Evolutionary conservation across 2,888 invertebrate genomes (phyloP).

Genomic region (Actias luna): DNA sequence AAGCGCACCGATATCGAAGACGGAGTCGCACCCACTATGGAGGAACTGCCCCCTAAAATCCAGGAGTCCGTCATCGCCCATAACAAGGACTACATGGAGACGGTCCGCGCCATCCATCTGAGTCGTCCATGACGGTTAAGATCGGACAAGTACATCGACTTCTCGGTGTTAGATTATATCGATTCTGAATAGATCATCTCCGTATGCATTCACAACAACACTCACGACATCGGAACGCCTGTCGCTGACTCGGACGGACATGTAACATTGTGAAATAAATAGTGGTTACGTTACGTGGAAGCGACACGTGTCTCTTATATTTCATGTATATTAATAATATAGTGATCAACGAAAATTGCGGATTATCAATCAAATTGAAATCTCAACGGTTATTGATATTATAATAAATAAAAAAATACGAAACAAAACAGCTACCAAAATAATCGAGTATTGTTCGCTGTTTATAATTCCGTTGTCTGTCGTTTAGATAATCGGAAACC

Average conservation of each 20-base stretch:
- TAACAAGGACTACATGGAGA: conserved; percentile 61
- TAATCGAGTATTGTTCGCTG: not conserved
- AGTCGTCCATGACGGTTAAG: conserved; percentile 61
- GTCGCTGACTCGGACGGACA: not conserved
- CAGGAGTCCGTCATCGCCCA: conserved; percentile 56
- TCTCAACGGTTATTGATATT: not conserved
- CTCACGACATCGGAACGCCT: not conserved
- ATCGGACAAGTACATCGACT: conserved; percentile 51
- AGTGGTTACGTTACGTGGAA: too few species aligned
- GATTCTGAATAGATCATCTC: conserved; percentile 27
- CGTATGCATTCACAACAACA: too few species aligned
- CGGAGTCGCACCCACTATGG: conserved; percentile 47
- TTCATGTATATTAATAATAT: too few species aligned
- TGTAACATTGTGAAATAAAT: too few species aligned
- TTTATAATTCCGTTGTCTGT: not conserved
- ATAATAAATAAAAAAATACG: not conserved
- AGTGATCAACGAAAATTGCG: not conserved
- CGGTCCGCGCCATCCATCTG: conserved; percentile 45
- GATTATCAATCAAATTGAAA: not conserved
- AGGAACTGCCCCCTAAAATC: conserved; percentile 55
- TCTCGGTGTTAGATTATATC: conserved; percentile 47
- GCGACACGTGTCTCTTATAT: too few species aligned
- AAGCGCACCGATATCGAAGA: conserved; percentile 70
- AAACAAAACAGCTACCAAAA: not conserved
- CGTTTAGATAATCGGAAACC: too few species aligned